Conservation (phyloP, 2,888 invertebrate genomes). For the Athripsodes cinereus region DNA sequence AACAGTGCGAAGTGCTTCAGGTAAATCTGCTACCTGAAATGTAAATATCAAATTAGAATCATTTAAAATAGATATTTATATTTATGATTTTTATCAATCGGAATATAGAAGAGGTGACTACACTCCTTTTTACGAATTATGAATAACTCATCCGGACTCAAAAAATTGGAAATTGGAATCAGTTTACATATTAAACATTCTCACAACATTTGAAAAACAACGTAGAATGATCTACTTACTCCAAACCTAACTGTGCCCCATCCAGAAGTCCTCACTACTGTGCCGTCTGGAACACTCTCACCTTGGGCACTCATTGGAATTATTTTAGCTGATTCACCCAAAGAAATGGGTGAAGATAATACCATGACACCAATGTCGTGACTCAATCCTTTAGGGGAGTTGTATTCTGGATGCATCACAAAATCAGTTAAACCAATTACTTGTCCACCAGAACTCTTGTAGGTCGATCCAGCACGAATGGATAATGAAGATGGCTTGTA, state of each 20-base stretch:
- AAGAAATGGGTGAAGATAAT: conserved; percentile 28
- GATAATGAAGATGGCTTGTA: conserved; percentile 7
- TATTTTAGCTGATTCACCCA: conserved; percentile 30
- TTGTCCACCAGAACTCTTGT: conserved; percentile 36
- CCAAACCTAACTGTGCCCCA: conserved; percentile 32
- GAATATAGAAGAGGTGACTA: no score
- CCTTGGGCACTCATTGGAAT: conserved; percentile 33
- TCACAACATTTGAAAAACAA: no score
- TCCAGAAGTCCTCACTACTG: conserved; percentile 42
- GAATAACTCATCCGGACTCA: no score
- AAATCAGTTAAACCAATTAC: conserved; percentile 34
- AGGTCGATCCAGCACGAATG: conserved; percentile 29
- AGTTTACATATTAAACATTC: no score
- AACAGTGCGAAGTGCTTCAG: no score
- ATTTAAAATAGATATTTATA: no score
- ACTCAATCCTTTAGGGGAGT: conserved; percentile 32
- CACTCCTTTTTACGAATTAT: no score
- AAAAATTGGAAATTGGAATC: no score
- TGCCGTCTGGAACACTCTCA: conserved; percentile 34
- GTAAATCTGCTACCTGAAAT: no score
- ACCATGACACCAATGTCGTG: conserved; percentile 41
- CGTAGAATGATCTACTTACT: no score
- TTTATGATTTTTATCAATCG: no score
- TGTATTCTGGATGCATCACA: conserved; percentile 36
- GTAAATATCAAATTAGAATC: no score